A percentile compares a stretch with the other conserved stretches of the same genome.
Evolutionary conservation across 2,888 invertebrate genomes (phyloP).

Genomic region (Agrochola litura): DNA sequence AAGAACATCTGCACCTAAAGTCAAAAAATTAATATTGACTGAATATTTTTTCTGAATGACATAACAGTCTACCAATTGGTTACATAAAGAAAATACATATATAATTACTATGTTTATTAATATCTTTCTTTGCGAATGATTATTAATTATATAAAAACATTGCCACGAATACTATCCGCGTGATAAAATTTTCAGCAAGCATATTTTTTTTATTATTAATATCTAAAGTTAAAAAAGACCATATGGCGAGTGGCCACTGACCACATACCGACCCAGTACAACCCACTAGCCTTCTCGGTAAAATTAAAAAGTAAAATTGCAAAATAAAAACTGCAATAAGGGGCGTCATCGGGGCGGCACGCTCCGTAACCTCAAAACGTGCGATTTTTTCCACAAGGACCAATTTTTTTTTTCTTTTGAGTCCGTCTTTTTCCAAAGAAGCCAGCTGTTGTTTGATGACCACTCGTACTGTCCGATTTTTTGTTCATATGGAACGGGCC

Average conservation of each 20-base stretch:
- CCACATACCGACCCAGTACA: conserved; percentile 70
- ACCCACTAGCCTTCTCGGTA: conserved; percentile 68
- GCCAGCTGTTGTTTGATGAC: conserved; percentile 88
- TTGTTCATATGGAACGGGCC: conserved; percentile 70
- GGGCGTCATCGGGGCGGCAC: conserved; percentile 87
- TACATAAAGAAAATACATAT: conserved; percentile 3
- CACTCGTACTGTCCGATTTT: conserved; percentile 83
- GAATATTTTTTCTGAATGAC: background rate
- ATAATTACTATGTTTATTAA: background rate
- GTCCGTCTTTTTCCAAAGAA: conserved; percentile 72
- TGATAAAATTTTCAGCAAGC: background rate
- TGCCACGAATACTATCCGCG: background rate
- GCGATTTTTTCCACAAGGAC: conserved; percentile 67
- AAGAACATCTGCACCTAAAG: background rate
- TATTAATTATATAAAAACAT: background rate
- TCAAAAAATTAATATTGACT: background rate
- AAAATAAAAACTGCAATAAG: conserved; percentile 75
- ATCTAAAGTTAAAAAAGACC: conserved; percentile 46
- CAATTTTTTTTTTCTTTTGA: conserved; percentile 65
- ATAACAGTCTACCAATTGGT: background rate
- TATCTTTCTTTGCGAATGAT: background rate
- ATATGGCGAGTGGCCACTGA: conserved; percentile 76
- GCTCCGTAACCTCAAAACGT: conserved; percentile 81
- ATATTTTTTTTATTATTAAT: background rate
- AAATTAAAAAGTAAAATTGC: conserved; percentile 80